Evolutionary conservation across 2,888 invertebrate genomes (phyloP).

Genomic region (Sclerodermus sp.): DNA sequence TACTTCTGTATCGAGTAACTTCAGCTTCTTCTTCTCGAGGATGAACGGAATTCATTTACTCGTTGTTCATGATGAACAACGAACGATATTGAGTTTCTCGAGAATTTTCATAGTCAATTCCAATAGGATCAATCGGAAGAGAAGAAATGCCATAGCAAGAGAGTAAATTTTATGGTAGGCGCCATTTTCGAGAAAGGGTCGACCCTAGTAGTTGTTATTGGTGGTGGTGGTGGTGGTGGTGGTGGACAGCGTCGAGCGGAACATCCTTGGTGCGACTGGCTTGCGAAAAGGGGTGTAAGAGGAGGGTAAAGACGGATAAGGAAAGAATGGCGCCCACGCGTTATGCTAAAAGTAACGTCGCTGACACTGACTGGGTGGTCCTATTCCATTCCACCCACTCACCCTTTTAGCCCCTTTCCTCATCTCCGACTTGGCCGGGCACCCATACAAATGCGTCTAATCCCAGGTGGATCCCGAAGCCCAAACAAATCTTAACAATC

Average conservation of each 20-base stretch:
- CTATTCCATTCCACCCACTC: conserved; percentile 53
- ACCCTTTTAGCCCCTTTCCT: conserved; percentile 35
- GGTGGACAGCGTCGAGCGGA: conserved; percentile 19
- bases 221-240: no score
- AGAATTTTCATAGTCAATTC: no score
- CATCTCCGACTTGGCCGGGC: not conserved
- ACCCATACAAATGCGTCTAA: conserved; percentile 33
- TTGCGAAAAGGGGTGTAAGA: conserved; percentile 30
- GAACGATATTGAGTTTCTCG: no score
- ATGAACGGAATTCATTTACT: no score
- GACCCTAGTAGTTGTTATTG: conserved; percentile 18
- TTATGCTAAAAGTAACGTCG: conserved; percentile 54
- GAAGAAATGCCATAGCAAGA: conserved; percentile 7
- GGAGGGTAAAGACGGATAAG: conserved; percentile 37
- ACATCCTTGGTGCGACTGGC: conserved; percentile 24
- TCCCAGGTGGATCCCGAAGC: conserved; percentile 27
- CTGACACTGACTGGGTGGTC: conserved; percentile 57
- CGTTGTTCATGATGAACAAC: no score
- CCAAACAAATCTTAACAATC: conserved; percentile 24
- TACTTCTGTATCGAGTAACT: no score
- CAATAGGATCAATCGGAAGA: no score
- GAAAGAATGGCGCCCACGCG: conserved; percentile 56
- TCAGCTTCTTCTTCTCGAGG: no score
- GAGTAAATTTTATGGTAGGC: conserved; percentile 16
- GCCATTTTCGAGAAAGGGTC: conserved; percentile 23